Evolutionary conservation across 2,797 vertebrate genomes (phyloP), one percentile per base, ranked within the genome.

Genomic region (Lophotriccus pileatus): DNA sequence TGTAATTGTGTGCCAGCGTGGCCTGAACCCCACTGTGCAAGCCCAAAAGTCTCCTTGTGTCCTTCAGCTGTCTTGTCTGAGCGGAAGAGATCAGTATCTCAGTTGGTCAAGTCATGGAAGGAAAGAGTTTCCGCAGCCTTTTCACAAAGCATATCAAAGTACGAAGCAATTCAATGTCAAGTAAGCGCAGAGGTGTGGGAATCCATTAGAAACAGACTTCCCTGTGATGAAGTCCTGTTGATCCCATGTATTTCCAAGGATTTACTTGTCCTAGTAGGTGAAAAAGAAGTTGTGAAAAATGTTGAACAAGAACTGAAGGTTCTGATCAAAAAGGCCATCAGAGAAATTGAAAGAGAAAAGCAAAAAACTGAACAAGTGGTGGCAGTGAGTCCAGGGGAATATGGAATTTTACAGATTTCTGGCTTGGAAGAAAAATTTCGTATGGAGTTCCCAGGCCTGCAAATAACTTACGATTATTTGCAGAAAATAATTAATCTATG

Each of bases 1-100:
- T 94, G 87, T 37, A 97, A 98, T 91, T 99, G 98, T 96, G 95
- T 97, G 14, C 90, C 98, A 28, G 79, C 59, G 1, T 97, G 99
- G 97, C 97, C 97, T 47, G 47, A 87, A 10, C 3, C 14, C 14
- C 9, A 1, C 12, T 74, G 85, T 49, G 79, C 94, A 10, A 82
- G 53, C 10, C 87, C 97, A 1, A 23, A 95, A 28, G 97, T 98
- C 63, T 97, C 84, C 46, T 91, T 99, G 84, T 91, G 84, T 69
- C 98, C 98, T 52, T 95, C 98, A 5, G 92, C 97, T 9, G 37
- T 94, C 55, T 95, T 99, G 41, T 75, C 97, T 89, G 97, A 85
- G 66, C 97, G 98, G 87, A 98, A 96, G 69, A 97, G 92, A 83
- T 85, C 87, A n/a, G 97, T 94, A 0, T 90, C 58, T 50, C 88